phyloP scores from a whole-genome alignment of 2,113 vertebrate species.

The Thalassoma bifasciatum region DNA sequence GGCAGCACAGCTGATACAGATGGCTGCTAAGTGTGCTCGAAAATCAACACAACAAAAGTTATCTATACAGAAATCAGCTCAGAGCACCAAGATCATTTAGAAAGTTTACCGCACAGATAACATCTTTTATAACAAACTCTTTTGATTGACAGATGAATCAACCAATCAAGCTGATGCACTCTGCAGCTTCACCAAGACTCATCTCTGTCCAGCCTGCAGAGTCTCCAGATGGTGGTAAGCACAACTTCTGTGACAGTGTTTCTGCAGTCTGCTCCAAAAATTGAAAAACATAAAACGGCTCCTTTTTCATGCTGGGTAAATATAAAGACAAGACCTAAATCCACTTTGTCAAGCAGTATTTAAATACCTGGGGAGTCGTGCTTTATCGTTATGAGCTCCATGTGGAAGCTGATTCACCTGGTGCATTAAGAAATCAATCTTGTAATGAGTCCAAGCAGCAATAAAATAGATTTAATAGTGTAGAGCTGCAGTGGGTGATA shows the following conservation, averaged over 20 bases:
- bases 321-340: background rate
- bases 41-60: background rate
- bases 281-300: no score
- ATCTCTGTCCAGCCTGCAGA: no score
- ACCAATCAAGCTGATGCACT: background rate
- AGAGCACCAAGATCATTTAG: no score
- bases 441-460: constrained; percentile 54
- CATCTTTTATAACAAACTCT: no score
- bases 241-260: background rate
- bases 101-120: no score
- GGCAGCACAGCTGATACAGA: background rate
- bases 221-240: background rate
- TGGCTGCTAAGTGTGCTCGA: background rate
- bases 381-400: background rate
- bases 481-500: constrained; percentile 39
- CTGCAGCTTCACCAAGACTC: background rate
- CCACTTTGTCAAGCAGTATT: constrained; percentile 31
- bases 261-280: no score
- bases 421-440: constrained; percentile 54
- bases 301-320: no score
- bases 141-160: background rate
- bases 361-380: constrained; percentile 11
- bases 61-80: background rate
- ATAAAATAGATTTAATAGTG: constrained; percentile 48
- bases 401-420: constrained; percentile 37